Base-by-base conservation (phyloP, 2,888 invertebrate genomes). In the Linnaemya tessellans region DNA sequence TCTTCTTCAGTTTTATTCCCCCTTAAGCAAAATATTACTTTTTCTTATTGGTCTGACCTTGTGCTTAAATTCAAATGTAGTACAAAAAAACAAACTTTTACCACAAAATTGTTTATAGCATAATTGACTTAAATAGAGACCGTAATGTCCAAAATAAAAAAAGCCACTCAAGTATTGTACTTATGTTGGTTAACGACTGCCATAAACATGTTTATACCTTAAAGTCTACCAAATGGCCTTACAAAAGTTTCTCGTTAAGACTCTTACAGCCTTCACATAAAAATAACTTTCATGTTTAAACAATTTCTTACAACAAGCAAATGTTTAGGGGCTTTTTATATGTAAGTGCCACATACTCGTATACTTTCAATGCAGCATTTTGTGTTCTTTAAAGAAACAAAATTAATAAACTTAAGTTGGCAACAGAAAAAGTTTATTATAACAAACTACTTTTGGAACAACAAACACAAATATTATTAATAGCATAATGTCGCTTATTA, bases 21-120 rank as follows among this genome's bases (percentile, higher is more conserved):
- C 30, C 5, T 30, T 3, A 30, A n/a, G n/a, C n/a, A n/a, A n/a
- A n/a, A n/a, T n/a, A 30, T 5, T 30, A 30, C 13, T 22, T 54
- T 54, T 11, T 54, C 7, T 54, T 13, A 22, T 25, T 13, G 2
- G 13, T 54, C 25, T 35, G 30, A 4, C 58, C 58, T 60, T n/a
- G n/a, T n/a, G 9, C 58, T 35, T 60, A 30, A n/a, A 60, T 60
- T 60, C n/a, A 18, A 35, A 10, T 35, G 11, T 13, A 1, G 13
- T 58, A n/a, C 15, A 30, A 58, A n/a, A n/a, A n/a, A n/a, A n/a
- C n/a, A n/a, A 18, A 68, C 20, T 68, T 68, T 35, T 68, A 0
- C 56, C 56, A 58, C 15, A 60, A 30, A 60, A 9, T 60, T 22
- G 0, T 11, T 38, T 9, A 22, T 7, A 41, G 1, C 4, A 15